Conservation (phyloP, 1,140 invertebrate species). For the Zaprionus lachaisei region DNA sequence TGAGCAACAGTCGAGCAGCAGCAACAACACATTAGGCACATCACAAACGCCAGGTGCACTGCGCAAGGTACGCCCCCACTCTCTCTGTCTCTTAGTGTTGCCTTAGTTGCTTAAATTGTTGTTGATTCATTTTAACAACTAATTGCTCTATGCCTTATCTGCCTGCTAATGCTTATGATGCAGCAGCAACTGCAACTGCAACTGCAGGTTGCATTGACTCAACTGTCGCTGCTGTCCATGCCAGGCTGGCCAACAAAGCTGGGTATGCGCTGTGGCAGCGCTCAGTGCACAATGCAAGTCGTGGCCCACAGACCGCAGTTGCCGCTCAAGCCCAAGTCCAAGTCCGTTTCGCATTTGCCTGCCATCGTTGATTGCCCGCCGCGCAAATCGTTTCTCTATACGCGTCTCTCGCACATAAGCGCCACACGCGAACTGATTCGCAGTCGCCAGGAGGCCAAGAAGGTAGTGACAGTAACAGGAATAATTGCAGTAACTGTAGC, state of each 20-base stretch:
- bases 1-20: conserved; percentile 56
- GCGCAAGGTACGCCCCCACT: conserved; percentile 66
- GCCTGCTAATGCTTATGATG: background rate
- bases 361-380: background rate
- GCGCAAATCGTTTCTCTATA: background rate
- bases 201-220: background rate
- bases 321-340: too few species aligned
- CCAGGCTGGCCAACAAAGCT: background rate
- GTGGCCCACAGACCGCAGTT: background rate
- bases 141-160: background rate
- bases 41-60: conserved; percentile 78
- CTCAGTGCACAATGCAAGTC: conserved; percentile 3
- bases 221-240: too few species aligned
- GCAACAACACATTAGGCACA: conserved; percentile 36
- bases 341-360: background rate
- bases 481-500: too few species aligned
- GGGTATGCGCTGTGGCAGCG: background rate
- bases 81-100: background rate
- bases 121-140: background rate
- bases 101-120: background rate
- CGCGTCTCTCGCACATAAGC: background rate
- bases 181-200: background rate
- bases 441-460: background rate
- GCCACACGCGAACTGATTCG: background rate
- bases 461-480: background rate